Base-by-base conservation (phyloP, 2,113 vertebrate genomes). In the Tetrao urogallus region DNA sequence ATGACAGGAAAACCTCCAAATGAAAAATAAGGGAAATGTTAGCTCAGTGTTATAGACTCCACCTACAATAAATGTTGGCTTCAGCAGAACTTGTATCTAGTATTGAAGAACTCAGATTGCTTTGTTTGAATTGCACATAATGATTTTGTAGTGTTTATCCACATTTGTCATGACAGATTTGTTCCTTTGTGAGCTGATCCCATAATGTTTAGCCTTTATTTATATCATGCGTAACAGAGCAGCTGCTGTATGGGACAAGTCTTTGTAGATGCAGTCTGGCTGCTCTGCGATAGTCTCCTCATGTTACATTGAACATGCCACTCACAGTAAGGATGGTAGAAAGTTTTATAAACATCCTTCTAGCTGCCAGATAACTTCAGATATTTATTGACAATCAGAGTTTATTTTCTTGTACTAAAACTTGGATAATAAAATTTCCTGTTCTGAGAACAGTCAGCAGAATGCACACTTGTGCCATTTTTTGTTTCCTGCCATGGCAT, bases 121-220 rank as follows among this genome's bases (percentile, higher is more conserved):
- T 93, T 89, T 86, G 66, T 93, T 91, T 89, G 71, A 82, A 92
- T 57, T 54, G n/a, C 79, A 42, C 58, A 6, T 52, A 73, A 70
- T 93, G 74, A 58, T 92, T 96, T 93, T 72, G 16, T 30, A 67
- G 91, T 89, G 67, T 96, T 96, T 91, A 89, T 82, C 60, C n/a
- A 8, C 60, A 64, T 95, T 85, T 88, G 82, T 89, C 75, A 25
- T 82, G 91, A 88, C 78, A 82, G 78, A 89, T 95, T 91, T 89
- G 82, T 91, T 91, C 84, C 75, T 50, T 86, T 20, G 5, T 80
- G 82, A 81, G 47, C 74, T 66, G 67, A 90, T 95, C 67, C 71
- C 82, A 43, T 91, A 89, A 88, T 27, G 69, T 80, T 92, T 34
- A 71, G 67, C 84, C 21, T 88, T 94, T 94, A 92, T 96, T 95